Conservation (phyloP, 2,113 vertebrate genomes). For the Platanista minor region DNA sequence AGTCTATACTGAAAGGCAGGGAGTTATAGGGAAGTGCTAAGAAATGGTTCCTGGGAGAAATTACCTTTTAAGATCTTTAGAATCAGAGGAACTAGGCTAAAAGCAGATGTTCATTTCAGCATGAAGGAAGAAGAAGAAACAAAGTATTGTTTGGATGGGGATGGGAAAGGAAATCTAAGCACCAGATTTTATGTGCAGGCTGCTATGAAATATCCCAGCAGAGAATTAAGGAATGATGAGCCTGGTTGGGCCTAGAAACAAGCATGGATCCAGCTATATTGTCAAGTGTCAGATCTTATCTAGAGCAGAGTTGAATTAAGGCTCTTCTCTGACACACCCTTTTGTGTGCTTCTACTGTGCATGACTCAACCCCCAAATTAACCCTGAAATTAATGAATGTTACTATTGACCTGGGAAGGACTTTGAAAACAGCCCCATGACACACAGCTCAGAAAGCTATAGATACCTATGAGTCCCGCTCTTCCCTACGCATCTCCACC, state of each 20-base stretch:
- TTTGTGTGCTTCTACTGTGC: background rate
- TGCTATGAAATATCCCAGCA: background rate
- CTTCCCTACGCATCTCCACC: background rate
- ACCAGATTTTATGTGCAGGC: background rate
- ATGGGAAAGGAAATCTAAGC: background rate
- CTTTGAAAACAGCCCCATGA: background rate
- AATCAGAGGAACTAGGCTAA: background rate
- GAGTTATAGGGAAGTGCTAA: background rate
- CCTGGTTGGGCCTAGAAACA: background rate
- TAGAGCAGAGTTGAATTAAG: background rate
- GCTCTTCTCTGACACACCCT: background rate
- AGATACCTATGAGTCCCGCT: background rate
- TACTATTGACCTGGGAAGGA: background rate
- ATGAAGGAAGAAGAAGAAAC: background rate
- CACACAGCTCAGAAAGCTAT: background rate
- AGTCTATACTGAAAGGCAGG: background rate
- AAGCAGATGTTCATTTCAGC: background rate
- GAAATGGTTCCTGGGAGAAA: background rate
- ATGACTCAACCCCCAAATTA: background rate
- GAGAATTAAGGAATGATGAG: background rate
- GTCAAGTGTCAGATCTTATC: background rate
- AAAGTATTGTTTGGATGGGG: background rate
- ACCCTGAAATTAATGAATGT: background rate
- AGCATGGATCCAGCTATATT: background rate
- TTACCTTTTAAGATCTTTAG: background rate